Base-by-base conservation (phyloP, 2,113 vertebrate genomes). In the Acanthisitta chloris region DNA sequence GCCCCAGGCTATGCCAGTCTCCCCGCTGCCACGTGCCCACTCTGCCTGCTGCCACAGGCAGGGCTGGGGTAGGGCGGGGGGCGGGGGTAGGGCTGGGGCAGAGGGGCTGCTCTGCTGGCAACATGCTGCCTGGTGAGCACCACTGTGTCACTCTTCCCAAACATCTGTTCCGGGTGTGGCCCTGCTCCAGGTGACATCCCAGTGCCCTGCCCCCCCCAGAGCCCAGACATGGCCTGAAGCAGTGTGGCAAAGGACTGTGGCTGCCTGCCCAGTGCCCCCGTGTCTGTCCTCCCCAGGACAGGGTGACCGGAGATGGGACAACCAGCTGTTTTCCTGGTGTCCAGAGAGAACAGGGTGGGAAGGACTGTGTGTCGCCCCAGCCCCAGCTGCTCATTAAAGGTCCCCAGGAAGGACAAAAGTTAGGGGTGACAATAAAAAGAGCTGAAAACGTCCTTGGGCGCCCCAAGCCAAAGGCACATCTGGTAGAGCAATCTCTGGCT, bases 381-480 rank as follows among this genome's bases (percentile, higher is more conserved):
- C 79, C 45, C 46, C 12, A 2, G 36, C 26, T 43, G 40, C 72
- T 62, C 17, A 8, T 36, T 81, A 28, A 69, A 92, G 26, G 66
- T 51, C 72, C 80, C 71, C 69, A 79, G 55, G 77, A 91, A 62
- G 69, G 59, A 94, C 79, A 94, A 92, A 88, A 83, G 67, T 19
- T 81, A 7, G 23, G 46, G 65, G 72, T 85, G 87, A 96, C 93
- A 96, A 94, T 77, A 95, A 74, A 45, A 62, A 51, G 59, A 59
- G 76, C 62, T 23, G 13, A 20, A 38, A 82, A 81, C 0, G 1
- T 59, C 90, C 85, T 93, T 88, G 78, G 57, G 57, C 6, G 21
- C 36, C 36, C 10, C 0, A 7, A 91, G 90, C 83, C 92, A 94
- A 95, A 88, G 86, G n/a, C 65, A 92, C 95, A 97, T 96, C 94